Conservation (phyloP, 1,140 invertebrate species). For the Drosophila bifasciata region DNA sequence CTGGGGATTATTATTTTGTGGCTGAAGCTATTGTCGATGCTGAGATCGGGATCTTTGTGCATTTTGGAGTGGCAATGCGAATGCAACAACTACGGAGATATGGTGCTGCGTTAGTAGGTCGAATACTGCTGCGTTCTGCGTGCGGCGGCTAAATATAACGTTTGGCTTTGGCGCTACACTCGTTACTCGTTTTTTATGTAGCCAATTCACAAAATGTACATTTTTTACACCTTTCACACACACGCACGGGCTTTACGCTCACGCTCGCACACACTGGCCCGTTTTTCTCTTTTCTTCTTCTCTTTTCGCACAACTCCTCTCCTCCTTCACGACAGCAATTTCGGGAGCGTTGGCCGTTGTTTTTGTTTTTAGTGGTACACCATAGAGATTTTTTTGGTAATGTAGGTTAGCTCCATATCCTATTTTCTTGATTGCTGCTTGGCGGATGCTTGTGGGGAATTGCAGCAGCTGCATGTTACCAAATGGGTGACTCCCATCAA, state of each 20-base stretch:
- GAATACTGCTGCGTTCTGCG: slow-evolving; percentile 37
- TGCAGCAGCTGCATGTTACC: slow-evolving; percentile 45
- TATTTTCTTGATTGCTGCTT: slow-evolving; percentile 36
- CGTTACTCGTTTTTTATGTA: slow-evolving; percentile 75
- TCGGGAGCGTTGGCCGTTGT: slow-evolving; percentile 4
- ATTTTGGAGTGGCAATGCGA: slow-evolving; percentile 57
- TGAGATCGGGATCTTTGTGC: slow-evolving; percentile 70
- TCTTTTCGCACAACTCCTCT: too few relatives aligned
- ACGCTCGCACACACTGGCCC: slow-evolving; percentile 51
- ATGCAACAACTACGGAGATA: slow-evolving; percentile 52
- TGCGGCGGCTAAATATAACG: slow-evolving; percentile 75
- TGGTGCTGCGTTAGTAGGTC: slow-evolving; percentile 54
- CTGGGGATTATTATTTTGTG: slow-evolving; percentile 54
- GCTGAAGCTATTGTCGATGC: slow-evolving; percentile 39
- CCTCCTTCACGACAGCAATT: not conserved
- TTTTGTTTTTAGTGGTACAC: slow-evolving; percentile 3
- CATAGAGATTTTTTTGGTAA: slow-evolving; percentile 2
- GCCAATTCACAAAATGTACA: slow-evolving; percentile 78
- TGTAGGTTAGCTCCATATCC: slow-evolving; percentile 15
- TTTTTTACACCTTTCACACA: slow-evolving; percentile 80
- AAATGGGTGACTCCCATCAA: slow-evolving; percentile 47
- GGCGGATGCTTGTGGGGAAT: slow-evolving; percentile 37
- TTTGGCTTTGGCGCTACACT: slow-evolving; percentile 70
- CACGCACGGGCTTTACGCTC: slow-evolving; percentile 66
- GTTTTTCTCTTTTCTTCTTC: slow-evolving; percentile 37